Evolutionary conservation across 53 echinoderm and acorn worm species (phyloP), one percentile per base, ranked within the genome.

Genomic region (Echinarachnius parma): DNA sequence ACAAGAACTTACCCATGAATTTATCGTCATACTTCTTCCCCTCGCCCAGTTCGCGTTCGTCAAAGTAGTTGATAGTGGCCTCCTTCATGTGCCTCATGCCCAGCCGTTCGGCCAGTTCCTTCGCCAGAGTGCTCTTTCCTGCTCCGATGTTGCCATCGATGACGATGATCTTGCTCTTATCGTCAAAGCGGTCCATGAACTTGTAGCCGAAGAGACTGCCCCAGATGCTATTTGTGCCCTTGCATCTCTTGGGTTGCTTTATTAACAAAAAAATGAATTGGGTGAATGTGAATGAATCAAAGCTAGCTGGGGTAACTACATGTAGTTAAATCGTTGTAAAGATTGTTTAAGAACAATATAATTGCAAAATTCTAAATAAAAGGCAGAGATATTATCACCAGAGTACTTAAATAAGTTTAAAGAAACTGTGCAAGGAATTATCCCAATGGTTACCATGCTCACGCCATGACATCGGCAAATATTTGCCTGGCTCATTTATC

Each of bases 81-180:
- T 96, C 96, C 53, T 84, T 84, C 46, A 96, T 77, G 52, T 96
- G 59, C 18, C 60, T 78, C 96, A 96, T 87, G 2, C 96, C 96
- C 26, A 88, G 56, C 37, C 71, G 77, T 21, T 85, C 88, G 22
- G 96, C 96, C n/a, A 96, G 67, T 28, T 77, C 77, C 49, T 77
- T 77, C 35, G 85, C 88, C 31, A 96, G 45, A 22, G 39, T 39
- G 21, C 69, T 85, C 75, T 96, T 96, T 2, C 96, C 96, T 21
- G 66, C 83, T 3, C 82, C 96, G 16, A 96, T 87, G 71, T 91
- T 96, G 18, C 96, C 96, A 54, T 96, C 96, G 5, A 96, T 42
- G 26, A 91, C 85, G 47, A 91, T 50, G 53, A 96, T 96, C 46
- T 91, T 96, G 66, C 96, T 96, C n/a, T 59, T 78, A 9, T 91